Base-by-base conservation (phyloP, 2,888 invertebrate genomes). In the Macrophya annulata region DNA sequence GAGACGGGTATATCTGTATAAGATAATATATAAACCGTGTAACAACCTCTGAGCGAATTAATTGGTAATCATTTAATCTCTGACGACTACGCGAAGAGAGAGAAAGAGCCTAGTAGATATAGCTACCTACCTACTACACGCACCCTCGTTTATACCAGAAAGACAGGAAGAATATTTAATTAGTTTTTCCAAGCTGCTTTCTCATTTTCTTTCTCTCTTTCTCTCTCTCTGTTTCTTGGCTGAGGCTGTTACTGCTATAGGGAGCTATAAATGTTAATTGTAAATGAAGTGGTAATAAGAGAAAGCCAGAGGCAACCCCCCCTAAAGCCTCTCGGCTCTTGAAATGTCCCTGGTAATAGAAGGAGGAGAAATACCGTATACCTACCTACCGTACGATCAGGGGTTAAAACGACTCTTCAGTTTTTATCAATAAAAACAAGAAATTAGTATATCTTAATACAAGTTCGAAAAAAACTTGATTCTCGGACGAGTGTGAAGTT, bases 201-300 rank as follows among this genome's bases (percentile, higher is more conserved):
- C 72, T 43, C 10, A 17, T 9, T n/a, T 8, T 55, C 55, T n/a
- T n/a, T 17, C 51, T 55, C 8, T 55, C 55, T 17, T n/a, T 55
- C 55, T n/a, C 55, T 48, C 45, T 48, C 12, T 55, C 55, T 85
- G 82, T 72, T 85, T 85, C 51, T 31, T 17, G 31, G 17, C 68
- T 68, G 15, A 5, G 10, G 17, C 68, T 37, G 68, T 12, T 37
- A 6, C 68, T 68, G 31, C 86, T 72, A 85, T 88, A 87, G 88
- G 90, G 89, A 90, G 92, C 92, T 91, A 93, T 93, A 93, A 93
- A 93, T 93, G 93, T 93, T 93, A 93, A 93, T 93, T 93, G 93
- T 93, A 92, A 91, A 93, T 93, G 93, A 93, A 93, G 93, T 93
- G 93, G 93, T 93, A 92, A 92, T 93, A 93, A 93, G 92, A 90